Evolutionary conservation across 35 echinoderm and acorn worm genomes (phyloP).

Genomic region (Patiria miniata): DNA sequence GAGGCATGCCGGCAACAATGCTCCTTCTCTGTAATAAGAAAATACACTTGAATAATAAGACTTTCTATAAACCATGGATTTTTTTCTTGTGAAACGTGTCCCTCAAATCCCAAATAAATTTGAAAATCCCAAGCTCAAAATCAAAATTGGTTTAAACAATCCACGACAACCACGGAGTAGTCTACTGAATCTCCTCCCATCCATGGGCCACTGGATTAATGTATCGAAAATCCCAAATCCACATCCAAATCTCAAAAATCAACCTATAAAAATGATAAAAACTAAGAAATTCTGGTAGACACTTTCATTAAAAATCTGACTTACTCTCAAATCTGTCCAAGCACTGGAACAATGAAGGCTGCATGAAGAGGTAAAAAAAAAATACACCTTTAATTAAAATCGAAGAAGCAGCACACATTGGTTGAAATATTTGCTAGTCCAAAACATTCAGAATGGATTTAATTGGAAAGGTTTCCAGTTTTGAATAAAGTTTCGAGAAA

Average conservation of each 20-base stretch:
- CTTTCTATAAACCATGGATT: background rate
- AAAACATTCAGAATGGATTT: too few species aligned
- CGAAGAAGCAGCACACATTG: background rate
- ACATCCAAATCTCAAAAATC: too few species aligned
- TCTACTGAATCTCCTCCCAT: too few species aligned
- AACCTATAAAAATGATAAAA: too few species aligned
- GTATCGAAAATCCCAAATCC: too few species aligned
- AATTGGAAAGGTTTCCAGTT: background rate
- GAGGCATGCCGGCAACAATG: slow-evolving; percentile 69
- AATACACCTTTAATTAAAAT: background rate
- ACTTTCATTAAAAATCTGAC: too few species aligned
- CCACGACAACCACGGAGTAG: too few species aligned
- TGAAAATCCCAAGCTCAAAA: too few species aligned
- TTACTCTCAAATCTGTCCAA: slow-evolving; percentile 79
- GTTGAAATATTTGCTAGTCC: too few species aligned
- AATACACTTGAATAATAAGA: background rate
- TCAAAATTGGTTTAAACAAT: too few species aligned
- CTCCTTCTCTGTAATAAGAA: slow-evolving; percentile 62
- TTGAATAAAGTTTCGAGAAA: background rate
- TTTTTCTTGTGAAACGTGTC: background rate
- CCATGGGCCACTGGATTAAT: too few species aligned
- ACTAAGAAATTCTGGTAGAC: too few species aligned
- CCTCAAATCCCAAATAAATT: background rate
- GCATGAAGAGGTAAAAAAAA: slow-evolving; percentile 29
- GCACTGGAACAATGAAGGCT: slow-evolving; percentile 72